Conservation (phyloP, 1,140 invertebrate genomes). For the Bombus sylvicola region DNA sequence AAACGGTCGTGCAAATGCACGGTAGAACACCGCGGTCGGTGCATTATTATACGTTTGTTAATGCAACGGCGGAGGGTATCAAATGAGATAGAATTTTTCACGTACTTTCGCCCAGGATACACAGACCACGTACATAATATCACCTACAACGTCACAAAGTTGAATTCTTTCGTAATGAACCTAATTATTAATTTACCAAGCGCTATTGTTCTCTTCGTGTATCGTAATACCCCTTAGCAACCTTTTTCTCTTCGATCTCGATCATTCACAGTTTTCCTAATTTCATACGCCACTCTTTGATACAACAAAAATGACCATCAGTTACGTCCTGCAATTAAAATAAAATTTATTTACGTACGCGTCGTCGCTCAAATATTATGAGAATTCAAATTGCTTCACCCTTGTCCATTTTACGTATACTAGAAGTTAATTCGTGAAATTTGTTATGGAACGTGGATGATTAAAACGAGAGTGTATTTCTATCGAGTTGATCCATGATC, state of each 20-base stretch:
- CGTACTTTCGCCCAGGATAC: not conserved
- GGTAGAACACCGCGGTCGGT: conserved; percentile 11
- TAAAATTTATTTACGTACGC: not conserved
- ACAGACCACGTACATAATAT: not conserved
- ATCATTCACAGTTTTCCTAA: too few relatives aligned
- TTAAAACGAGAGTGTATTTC: too few relatives aligned
- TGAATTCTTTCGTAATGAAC: conserved; percentile 35
- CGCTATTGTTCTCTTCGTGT: not conserved
- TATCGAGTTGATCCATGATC: too few relatives aligned
- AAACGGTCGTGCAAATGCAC: conserved; percentile 25
- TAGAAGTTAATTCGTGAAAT: too few relatives aligned
- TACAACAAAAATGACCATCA: not conserved
- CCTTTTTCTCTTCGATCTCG: not conserved
- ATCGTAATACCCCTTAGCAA: not conserved
- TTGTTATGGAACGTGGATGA: too few relatives aligned
- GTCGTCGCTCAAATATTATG: too few relatives aligned
- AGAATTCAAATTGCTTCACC: too few relatives aligned
- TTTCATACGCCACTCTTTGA: not conserved
- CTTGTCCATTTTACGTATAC: too few relatives aligned
- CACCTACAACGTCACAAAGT: conserved; percentile 13
- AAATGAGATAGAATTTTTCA: conserved; percentile 57
- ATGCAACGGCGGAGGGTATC: conserved; percentile 39
- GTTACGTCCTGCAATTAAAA: not conserved
- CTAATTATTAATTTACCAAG: conserved; percentile 31
- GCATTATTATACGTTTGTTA: conserved; percentile 62